Percentiles rank a stretch among this genome's conserved stretches.
Evolutionary conservation across 2,888 invertebrate genomes (phyloP).

Genomic region (Bruchidius siliquastri): DNA sequence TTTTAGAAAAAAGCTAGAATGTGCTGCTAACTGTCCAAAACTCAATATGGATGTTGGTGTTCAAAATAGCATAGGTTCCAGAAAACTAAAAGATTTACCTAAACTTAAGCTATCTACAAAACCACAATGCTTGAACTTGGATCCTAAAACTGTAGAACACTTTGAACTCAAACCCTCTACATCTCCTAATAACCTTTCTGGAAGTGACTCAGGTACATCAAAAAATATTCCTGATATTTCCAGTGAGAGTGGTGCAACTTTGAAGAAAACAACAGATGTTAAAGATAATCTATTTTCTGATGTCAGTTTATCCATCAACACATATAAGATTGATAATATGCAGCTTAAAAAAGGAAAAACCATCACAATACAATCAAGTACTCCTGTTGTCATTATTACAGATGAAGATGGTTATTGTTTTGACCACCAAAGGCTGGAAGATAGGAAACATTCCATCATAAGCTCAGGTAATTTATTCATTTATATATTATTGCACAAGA

Average conservation of each 20-base stretch:
- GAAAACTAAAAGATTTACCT: background rate
- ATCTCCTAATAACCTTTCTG: conserved; percentile 2
- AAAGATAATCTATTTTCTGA: conserved; percentile 10
- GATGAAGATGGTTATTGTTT: background rate
- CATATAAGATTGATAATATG: conserved; percentile 21
- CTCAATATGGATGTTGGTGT: conserved; percentile 29
- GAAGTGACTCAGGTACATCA: conserved; percentile 45
- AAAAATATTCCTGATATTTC: conserved; percentile 46
- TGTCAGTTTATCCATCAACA: conserved; percentile 14
- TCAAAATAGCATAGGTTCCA: conserved; percentile 18
- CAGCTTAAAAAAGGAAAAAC: conserved; percentile 7
- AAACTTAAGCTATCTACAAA: background rate
- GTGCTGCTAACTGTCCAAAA: conserved; percentile 30
- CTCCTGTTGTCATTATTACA: background rate
- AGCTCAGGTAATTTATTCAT: background rate
- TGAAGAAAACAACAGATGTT: conserved; percentile 20
- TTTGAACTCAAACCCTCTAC: background rate
- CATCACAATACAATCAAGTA: background rate
- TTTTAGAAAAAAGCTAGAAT: conserved; percentile 53
- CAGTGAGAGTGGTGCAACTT: conserved; percentile 35
- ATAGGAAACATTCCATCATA: background rate
- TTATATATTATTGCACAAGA: no score
- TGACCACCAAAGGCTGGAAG: background rate
- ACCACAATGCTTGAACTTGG: background rate
- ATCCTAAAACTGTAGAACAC: background rate